Percentiles rank a stretch among this genome's conserved stretches.
These are phyloP conservation scores for Fragum sueziense DNA, from an alignment of 2,888 invertebrate genomes.

Conservation along the genomic window DNA sequence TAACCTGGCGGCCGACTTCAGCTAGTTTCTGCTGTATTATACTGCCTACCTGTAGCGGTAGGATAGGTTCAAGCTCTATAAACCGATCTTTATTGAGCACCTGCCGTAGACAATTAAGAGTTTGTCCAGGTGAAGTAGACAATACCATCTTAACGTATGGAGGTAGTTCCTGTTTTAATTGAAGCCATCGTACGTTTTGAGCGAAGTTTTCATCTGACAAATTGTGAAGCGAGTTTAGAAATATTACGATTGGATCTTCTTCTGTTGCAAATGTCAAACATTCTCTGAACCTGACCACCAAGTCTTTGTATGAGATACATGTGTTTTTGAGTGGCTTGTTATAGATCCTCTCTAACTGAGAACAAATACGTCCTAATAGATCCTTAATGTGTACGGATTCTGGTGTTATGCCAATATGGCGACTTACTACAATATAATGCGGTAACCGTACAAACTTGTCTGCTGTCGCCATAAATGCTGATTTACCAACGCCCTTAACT, in stretches of 20 bases:
- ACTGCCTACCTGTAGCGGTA: conserved; percentile 58
- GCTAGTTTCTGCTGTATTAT: conserved; percentile 65
- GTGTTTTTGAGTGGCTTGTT: conserved; percentile 12
- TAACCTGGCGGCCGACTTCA: conserved; percentile 56
- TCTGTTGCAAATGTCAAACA: conserved; percentile 35
- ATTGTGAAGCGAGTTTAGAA: conserved; percentile 71
- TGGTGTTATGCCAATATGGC: conserved; percentile 67
- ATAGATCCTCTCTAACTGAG: conserved; percentile 52
- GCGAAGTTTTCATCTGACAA: conserved; percentile 62
- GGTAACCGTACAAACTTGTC: conserved; percentile 7
- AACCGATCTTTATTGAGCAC: conserved; percentile 43
- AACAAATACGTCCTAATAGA: conserved; percentile 56
- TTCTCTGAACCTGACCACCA: conserved; percentile 22
- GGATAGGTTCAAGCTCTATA: conserved; percentile 59
- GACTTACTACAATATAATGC: conserved; percentile 42
- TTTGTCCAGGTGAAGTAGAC: conserved; percentile 66
- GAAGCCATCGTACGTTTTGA: conserved; percentile 69
- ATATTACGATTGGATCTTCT: conserved; percentile 58
- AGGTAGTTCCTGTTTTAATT: conserved; percentile 53
- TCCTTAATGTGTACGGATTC: conserved; percentile 52
- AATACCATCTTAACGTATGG: conserved; percentile 65
- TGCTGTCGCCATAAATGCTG: conserved; percentile 71
- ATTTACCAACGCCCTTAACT: conserved; percentile 73
- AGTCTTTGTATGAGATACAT: conserved; percentile 23
- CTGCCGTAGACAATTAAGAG: conserved; percentile 63